Conservation (phyloP, 2,797 vertebrate species). For the Sphaeramia orbicularis region DNA sequence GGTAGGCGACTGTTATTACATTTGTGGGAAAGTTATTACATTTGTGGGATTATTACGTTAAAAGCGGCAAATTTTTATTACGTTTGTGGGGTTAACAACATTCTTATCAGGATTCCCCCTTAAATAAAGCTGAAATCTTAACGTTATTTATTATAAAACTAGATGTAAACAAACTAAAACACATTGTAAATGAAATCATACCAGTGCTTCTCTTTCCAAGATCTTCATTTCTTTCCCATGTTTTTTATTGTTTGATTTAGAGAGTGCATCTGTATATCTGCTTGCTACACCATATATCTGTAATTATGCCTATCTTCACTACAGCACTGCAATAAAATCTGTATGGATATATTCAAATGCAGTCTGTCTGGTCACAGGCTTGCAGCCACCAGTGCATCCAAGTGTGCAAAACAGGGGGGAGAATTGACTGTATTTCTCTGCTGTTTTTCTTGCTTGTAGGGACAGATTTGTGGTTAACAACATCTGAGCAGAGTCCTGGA, state of each 20-base stretch:
- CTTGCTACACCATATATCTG: conserved; percentile 27
- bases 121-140: no score
- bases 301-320: conserved; percentile 25
- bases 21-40: no score
- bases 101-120: no score
- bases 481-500: conserved; percentile 60
- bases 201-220: background rate
- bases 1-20: no score
- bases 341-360: conserved; percentile 42
- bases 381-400: conserved; percentile 16
- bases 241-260: no score
- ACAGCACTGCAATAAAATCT: conserved; percentile 22
- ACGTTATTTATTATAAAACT: no score
- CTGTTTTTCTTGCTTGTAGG: conserved; percentile 54
- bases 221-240: no score
- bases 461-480: conserved; percentile 63
- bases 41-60: no score
- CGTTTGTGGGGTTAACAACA: no score
- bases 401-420: conserved; percentile 25
- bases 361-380: conserved; percentile 30
- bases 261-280: background rate
- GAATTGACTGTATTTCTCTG: conserved; percentile 48
- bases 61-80: no score
- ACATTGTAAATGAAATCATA: background rate
- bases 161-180: background rate